Conservation (phyloP, 1,140 invertebrate species). For the Brachionus koreanus region DNA sequence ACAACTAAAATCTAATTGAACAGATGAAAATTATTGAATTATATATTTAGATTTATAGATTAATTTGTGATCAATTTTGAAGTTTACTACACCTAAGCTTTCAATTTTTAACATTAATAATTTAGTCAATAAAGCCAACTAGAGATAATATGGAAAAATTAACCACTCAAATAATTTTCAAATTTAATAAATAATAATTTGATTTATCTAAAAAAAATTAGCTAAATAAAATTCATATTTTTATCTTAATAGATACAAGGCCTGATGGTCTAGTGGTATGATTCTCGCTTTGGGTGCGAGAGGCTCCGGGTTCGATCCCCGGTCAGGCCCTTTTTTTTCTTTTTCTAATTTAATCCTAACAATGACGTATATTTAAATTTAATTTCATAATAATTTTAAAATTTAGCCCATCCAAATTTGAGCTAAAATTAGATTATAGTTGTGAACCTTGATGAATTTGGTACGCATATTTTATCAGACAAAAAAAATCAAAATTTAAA, state of each 20-base stretch:
- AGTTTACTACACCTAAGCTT: no score
- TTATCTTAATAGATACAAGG: not conserved
- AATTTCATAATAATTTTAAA: conserved; percentile 3
- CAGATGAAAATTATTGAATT: no score
- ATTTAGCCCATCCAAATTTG: not conserved
- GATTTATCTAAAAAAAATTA: no score
- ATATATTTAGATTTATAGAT: no score
- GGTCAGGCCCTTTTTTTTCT: conserved; percentile 28
- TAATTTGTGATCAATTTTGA: no score
- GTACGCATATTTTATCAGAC: not conserved
- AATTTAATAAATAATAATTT: no score
- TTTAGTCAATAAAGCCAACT: no score
- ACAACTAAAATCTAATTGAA: no score
- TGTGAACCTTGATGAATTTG: not conserved
- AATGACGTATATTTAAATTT: not conserved
- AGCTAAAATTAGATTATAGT: conserved; percentile 3
- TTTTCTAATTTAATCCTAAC: not conserved
- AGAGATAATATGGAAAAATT: no score
- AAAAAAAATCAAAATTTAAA: not conserved
- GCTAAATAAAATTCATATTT: no score
- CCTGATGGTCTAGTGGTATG: conserved; percentile 42
- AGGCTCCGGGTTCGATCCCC: conserved; percentile 24
- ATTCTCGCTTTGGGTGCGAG: conserved; percentile 42
- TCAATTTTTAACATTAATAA: no score
- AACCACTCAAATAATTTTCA: no score